A percentile compares a stretch with the other conserved stretches of the same genome.
These are phyloP conservation scores for Schizothorax lantsangensis DNA, from an alignment of 2,797 vertebrate species.

Conservation along the genomic window DNA sequence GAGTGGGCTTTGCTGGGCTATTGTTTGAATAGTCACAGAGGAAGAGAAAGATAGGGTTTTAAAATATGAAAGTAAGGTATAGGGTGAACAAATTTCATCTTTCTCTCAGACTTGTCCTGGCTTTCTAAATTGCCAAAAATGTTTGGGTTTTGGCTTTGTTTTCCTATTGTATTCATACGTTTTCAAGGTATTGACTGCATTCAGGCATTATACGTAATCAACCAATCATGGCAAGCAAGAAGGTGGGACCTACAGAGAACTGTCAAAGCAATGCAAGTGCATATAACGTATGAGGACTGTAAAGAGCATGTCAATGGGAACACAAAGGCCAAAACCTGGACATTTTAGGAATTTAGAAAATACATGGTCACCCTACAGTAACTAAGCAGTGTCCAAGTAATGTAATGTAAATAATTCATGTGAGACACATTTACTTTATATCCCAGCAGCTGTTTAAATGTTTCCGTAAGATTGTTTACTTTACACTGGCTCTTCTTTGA, in stretches of 20 bases:
- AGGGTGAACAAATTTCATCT: background rate
- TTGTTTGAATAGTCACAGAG: background rate
- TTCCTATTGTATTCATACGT: background rate
- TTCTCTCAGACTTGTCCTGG: background rate
- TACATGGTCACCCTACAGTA: background rate
- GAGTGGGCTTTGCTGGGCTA: background rate
- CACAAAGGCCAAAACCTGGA: background rate
- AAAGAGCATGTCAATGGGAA: background rate
- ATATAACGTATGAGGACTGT: background rate
- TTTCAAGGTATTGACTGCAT: background rate
- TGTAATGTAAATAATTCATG: conserved; percentile 20
- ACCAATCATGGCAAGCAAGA: background rate
- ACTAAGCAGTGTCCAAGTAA: background rate
- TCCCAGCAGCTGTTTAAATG: background rate
- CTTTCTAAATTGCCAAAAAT: background rate
- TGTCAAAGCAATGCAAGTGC: background rate
- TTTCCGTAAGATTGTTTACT: background rate
- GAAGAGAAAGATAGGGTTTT: background rate
- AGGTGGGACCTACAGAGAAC: background rate
- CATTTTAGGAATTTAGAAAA: background rate
- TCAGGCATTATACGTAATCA: background rate
- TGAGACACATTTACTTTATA: background rate
- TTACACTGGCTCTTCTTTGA: background rate
- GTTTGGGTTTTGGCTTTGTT: background rate
- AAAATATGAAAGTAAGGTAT: background rate